Evolutionary conservation across 2,797 vertebrate genomes (phyloP).

Genomic region (Benthosema pterotum): DNA sequence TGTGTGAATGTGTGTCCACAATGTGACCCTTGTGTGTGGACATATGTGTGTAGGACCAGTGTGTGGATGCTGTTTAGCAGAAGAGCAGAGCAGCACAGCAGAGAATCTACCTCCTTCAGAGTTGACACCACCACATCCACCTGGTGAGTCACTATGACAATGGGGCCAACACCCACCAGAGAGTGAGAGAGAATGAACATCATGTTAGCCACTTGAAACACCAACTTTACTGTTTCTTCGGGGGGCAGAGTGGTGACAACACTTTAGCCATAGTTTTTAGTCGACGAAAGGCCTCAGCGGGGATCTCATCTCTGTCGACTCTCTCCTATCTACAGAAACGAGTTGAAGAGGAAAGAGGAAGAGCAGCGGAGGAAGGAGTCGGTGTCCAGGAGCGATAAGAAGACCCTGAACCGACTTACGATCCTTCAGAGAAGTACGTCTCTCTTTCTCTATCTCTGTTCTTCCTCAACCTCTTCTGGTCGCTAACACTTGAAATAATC

Average conservation of each 20-base stretch:
- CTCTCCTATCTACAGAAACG: constrained; percentile 84
- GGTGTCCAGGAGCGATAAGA: constrained; percentile 91
- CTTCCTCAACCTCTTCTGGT: background rate
- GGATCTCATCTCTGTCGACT: constrained; percentile 40
- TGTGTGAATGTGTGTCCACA: constrained; percentile 4
- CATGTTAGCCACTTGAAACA: too few relatives aligned
- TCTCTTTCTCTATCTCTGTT: constrained; percentile 9
- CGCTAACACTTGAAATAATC: too few relatives aligned
- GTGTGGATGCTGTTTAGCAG: constrained; percentile 83
- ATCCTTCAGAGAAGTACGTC: constrained; percentile 88
- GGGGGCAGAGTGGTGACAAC: too few relatives aligned
- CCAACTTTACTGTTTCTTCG: too few relatives aligned
- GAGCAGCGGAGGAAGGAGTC: constrained; percentile 89
- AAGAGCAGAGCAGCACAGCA: constrained; percentile 79
- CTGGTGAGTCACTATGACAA: constrained; percentile 81
- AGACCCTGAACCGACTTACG: constrained; percentile 90
- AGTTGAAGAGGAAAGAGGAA: constrained; percentile 89
- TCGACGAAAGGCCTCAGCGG: too few relatives aligned
- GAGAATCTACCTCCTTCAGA: constrained; percentile 70
- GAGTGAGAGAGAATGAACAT: background rate
- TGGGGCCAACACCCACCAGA: constrained; percentile 23
- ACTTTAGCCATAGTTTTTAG: too few relatives aligned
- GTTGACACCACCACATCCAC: constrained; percentile 89
- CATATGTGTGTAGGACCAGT: constrained; percentile 85
- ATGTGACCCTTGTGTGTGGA: too few relatives aligned